Conservation (phyloP, 2,113 vertebrate species). For the Morphnarchus princeps region DNA sequence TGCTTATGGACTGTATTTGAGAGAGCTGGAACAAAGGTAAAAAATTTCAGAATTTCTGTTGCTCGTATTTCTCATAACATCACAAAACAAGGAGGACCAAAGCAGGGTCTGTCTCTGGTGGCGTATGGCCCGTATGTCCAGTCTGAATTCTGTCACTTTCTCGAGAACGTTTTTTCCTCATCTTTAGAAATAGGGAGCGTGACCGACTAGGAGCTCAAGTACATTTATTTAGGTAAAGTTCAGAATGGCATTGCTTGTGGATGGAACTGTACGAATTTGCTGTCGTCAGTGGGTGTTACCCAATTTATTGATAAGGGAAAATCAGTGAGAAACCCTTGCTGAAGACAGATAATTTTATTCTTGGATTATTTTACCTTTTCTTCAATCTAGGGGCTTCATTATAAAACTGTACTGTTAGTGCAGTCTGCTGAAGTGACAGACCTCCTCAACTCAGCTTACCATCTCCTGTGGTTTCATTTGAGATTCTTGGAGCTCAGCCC, state of each 20-base stretch:
- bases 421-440: neutral
- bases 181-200: neutral
- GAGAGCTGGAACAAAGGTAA: neutral
- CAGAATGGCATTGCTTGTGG: neutral
- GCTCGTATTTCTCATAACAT: neutral
- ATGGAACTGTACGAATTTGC: neutral
- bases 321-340: neutral
- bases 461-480: neutral
- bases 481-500: neutral
- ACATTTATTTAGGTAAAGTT: neutral
- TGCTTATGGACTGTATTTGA: neutral
- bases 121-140: neutral
- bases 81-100: neutral
- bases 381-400: neutral
- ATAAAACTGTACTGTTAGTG: fast-evolving
- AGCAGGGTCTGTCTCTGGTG: neutral
- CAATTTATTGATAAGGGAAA: neutral
- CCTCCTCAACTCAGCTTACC: neutral
- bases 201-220: neutral
- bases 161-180: neutral
- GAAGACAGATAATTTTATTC: neutral
- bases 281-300: neutral
- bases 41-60: neutral
- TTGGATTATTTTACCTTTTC: neutral
- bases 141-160: neutral